Percentiles rank a stretch among this genome's conserved stretches.
Conservation (phyloP, 2,888 invertebrate genomes). For the Anticlea derivata region DNA sequence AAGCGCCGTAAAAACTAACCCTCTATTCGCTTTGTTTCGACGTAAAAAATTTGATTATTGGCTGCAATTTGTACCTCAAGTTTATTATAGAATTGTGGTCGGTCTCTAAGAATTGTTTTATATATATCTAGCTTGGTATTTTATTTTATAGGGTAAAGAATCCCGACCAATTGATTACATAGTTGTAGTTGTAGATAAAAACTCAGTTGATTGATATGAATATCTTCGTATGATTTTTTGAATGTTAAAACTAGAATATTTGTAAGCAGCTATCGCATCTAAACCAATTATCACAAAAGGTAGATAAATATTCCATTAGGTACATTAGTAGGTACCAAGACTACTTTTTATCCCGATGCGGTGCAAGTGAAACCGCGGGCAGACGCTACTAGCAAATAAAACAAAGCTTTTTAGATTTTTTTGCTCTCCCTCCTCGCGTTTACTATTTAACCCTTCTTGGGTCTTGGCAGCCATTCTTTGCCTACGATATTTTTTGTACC, state of each 20-base stretch:
- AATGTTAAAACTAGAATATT: too few relatives aligned
- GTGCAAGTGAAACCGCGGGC: not conserved
- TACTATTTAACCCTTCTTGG: constrained; percentile 71
- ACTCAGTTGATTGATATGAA: too few relatives aligned
- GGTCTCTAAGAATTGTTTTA: constrained; percentile 37
- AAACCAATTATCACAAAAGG: too few relatives aligned
- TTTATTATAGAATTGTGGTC: constrained; percentile 47
- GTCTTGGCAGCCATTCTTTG: constrained; percentile 75
- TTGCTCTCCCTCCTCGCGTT: constrained; percentile 65
- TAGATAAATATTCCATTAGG: too few relatives aligned
- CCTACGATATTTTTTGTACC: constrained; percentile 72
- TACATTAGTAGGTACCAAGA: too few relatives aligned
- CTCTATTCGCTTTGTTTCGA: constrained; percentile 75
- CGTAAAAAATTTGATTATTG: constrained; percentile 76
- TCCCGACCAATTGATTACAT: too few relatives aligned
- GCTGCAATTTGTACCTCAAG: constrained; percentile 78
- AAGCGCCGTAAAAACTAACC: constrained; percentile 78
- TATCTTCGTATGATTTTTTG: too few relatives aligned
- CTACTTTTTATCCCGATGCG: not conserved
- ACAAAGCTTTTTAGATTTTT: constrained; percentile 65
- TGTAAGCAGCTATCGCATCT: too few relatives aligned
- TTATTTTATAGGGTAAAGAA: not conserved
- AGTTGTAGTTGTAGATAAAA: too few relatives aligned
- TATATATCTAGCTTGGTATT: too few relatives aligned
- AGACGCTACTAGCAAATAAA: constrained; percentile 40